phyloP scores from a whole-genome alignment of 2,797 vertebrate species.

The Pygocentrus nattereri region DNA sequence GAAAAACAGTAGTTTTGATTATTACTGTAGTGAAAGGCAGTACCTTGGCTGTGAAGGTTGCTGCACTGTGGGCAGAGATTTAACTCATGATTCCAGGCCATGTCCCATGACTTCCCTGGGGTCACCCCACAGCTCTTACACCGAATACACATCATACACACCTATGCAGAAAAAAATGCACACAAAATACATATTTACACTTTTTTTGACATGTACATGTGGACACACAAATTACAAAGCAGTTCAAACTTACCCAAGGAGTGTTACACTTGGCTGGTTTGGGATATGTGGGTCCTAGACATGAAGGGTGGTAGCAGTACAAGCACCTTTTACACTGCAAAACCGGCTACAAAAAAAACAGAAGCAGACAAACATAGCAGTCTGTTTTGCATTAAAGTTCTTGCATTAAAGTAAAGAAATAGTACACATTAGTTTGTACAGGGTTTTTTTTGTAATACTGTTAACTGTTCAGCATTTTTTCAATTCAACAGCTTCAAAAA shows the following conservation, averaged over 20 bases:
- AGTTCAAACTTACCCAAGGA: slow-evolving; percentile 83
- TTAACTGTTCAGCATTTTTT: too few relatives aligned
- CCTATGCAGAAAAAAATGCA: slow-evolving; percentile 68
- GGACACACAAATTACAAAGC: too few relatives aligned
- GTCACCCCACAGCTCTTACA: slow-evolving; percentile 93
- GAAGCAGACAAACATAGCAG: background rate
- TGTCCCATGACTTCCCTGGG: slow-evolving; percentile 89
- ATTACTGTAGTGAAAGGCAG: background rate
- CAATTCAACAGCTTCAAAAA: too few relatives aligned
- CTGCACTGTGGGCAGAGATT: slow-evolving; percentile 88
- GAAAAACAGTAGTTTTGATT: background rate
- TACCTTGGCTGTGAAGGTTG: slow-evolving; percentile 84
- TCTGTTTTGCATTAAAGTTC: too few relatives aligned
- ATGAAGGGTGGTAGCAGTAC: slow-evolving; percentile 89
- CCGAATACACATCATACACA: slow-evolving; percentile 91
- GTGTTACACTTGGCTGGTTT: slow-evolving; percentile 84
- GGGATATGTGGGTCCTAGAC: slow-evolving; percentile 90
- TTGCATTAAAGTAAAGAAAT: too few relatives aligned
- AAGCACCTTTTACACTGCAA: slow-evolving; percentile 90
- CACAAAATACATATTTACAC: background rate
- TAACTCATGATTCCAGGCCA: slow-evolving; percentile 88
- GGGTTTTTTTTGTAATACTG: too few relatives aligned
- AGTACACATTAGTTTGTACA: too few relatives aligned
- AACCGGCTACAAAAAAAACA: slow-evolving; percentile 79
- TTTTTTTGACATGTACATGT: background rate